Evolutionary conservation across 2,888 invertebrate species (phyloP).

Genomic region (Phengaris alcon): DNA sequence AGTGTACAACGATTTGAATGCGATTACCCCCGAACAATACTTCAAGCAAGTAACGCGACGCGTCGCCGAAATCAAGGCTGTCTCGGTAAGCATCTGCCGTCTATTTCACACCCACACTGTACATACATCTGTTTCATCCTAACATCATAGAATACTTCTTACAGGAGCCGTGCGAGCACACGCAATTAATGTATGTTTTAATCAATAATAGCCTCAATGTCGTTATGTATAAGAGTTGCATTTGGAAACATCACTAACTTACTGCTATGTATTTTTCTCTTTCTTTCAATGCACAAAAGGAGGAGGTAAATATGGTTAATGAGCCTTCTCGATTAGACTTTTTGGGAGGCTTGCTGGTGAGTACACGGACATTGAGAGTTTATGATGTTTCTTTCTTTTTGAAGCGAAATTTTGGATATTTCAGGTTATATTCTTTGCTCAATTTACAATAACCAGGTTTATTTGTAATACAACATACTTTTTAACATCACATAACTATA

Average conservation of each 20-base stretch:
- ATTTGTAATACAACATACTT: too few species aligned
- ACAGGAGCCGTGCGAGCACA: constrained; percentile 52
- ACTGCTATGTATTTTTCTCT: constrained; percentile 70
- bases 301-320: constrained; percentile 73
- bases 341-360: constrained; percentile 62
- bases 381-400: constrained; percentile 56
- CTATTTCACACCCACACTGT: constrained; percentile 35
- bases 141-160: constrained; percentile 43
- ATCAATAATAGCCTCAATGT: constrained; percentile 42
- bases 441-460: neutral
- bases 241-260: constrained; percentile 71
- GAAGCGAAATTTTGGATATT: constrained; percentile 33
- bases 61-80: constrained; percentile 93
- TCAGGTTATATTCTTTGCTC: neutral
- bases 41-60: constrained; percentile 94
- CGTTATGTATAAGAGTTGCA: constrained; percentile 41
- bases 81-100: constrained; percentile 83
- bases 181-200: constrained; percentile 55
- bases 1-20: constrained; percentile 92
- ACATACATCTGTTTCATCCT: constrained; percentile 41
- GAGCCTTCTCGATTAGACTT: constrained; percentile 59
- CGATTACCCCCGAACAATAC: constrained; percentile 96
- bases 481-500: neutral
- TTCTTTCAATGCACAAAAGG: constrained; percentile 73
- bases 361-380: constrained; percentile 54